phyloP scores from a whole-genome alignment of 2,888 invertebrate genomes.

The Amphipyra tragopoginis region DNA sequence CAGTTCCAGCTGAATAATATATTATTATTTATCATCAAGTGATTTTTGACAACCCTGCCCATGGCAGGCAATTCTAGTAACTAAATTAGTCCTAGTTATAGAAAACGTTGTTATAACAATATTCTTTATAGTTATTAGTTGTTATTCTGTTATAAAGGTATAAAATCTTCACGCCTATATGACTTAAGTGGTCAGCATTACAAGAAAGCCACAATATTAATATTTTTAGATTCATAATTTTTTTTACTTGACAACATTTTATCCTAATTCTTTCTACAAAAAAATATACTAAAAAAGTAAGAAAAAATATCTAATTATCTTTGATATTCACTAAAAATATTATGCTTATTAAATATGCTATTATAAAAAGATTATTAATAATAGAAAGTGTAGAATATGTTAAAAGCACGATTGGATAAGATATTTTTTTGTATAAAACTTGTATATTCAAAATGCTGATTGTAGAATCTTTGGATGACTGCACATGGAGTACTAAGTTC shows the following conservation, averaged over 20 bases:
- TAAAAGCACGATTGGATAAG: slow-evolving; percentile 9
- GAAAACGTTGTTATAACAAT: slow-evolving; percentile 16
- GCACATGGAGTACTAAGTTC: too few relatives aligned
- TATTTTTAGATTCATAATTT: slow-evolving; percentile 18
- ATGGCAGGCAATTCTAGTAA: background rate
- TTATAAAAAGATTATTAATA: slow-evolving; percentile 3
- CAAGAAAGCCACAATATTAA: slow-evolving; percentile 35
- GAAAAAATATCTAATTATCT: slow-evolving; percentile 20
- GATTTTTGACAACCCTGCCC: slow-evolving; percentile 18
- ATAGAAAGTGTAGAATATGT: background rate
- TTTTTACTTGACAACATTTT: slow-evolving; percentile 22
- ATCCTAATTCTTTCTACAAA: slow-evolving; percentile 5
- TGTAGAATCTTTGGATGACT: background rate
- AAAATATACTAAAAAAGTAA: slow-evolving; percentile 21
- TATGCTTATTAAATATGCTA: slow-evolving; percentile 21
- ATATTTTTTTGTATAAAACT: background rate
- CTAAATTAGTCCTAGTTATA: slow-evolving; percentile 22
- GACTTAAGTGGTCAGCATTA: slow-evolving; percentile 13
- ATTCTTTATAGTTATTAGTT: slow-evolving; percentile 4
- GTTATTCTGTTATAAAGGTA: slow-evolving; percentile 27
- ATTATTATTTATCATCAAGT: too few relatives aligned
- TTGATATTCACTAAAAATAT: slow-evolving; percentile 32
- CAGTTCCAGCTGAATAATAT: too few relatives aligned
- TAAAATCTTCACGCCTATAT: slow-evolving; percentile 18
- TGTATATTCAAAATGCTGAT: background rate